These are phyloP conservation scores for Coboldia fuscipes DNA, from an alignment of 1,140 invertebrate genomes.

Conservation along the genomic window DNA sequence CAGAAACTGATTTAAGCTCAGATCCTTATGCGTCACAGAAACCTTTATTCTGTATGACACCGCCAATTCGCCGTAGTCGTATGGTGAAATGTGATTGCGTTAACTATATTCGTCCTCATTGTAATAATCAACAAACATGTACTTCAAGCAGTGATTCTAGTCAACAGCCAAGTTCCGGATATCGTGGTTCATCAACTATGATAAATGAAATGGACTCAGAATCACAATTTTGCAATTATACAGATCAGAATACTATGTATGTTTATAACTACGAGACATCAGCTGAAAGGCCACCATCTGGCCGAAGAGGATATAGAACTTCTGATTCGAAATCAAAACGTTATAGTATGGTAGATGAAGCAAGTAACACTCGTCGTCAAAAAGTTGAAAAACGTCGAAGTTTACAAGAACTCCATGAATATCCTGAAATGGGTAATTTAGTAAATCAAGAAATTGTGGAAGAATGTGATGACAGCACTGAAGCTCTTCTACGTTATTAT, in stretches of 20 bases:
- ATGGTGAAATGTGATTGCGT: slow-evolving; percentile 37
- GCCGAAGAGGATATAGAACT: slow-evolving; percentile 39
- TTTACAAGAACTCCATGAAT: slow-evolving; percentile 45
- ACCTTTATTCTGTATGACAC: slow-evolving; percentile 41
- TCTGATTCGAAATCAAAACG: slow-evolving; percentile 34
- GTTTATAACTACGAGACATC: slow-evolving; percentile 54
- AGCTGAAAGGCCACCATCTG: slow-evolving; percentile 23
- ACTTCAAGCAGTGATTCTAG: slow-evolving; percentile 45
- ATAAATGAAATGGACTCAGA: slow-evolving; percentile 50
- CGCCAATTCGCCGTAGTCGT: slow-evolving; percentile 28
- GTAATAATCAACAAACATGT: slow-evolving; percentile 6
- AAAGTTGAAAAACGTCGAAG: slow-evolving; percentile 43
- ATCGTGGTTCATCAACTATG: slow-evolving; percentile 64
- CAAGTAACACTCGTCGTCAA: slow-evolving; percentile 24
- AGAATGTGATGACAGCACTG: slow-evolving; percentile 34
- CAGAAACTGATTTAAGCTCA: slow-evolving; percentile 32
- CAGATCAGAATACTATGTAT: slow-evolving; percentile 30
- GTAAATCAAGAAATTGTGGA: slow-evolving; percentile 28
- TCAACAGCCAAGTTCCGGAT: slow-evolving; percentile 61
- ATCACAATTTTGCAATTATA: slow-evolving; percentile 23
- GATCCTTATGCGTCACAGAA: slow-evolving; percentile 28
- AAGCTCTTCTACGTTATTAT: slow-evolving; percentile 26
- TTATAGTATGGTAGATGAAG: slow-evolving; percentile 61
- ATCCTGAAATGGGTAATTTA: slow-evolving; percentile 31
- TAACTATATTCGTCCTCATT: slow-evolving; percentile 17